Conservation (phyloP, 2,113 vertebrate species). For the Indri indri region DNA sequence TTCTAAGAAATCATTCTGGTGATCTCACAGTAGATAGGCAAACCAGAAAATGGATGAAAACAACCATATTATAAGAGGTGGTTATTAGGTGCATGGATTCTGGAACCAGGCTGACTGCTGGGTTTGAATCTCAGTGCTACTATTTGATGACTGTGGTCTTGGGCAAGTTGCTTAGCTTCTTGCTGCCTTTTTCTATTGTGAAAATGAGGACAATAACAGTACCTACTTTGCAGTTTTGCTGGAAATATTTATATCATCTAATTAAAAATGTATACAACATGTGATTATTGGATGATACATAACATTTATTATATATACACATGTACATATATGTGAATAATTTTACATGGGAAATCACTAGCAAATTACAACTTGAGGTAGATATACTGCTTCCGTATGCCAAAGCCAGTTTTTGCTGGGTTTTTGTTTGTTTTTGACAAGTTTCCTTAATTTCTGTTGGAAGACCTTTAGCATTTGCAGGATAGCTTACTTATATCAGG, state of each 20-base stretch:
- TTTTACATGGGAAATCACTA: neutral
- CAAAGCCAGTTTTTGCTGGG: neutral
- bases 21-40: neutral
- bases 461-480: slow-evolving; percentile 6
- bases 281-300: neutral
- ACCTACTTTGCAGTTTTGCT: neutral
- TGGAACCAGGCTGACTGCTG: neutral
- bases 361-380: neutral
- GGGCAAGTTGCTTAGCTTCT: neutral
- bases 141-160: neutral
- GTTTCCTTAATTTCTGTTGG: slow-evolving; percentile 23
- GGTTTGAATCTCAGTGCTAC: neutral
- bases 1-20: neutral
- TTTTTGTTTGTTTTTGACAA: neutral
- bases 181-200: neutral
- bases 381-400: neutral
- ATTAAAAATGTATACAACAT: neutral
- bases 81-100: neutral
- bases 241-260: neutral
- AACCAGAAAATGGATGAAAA: neutral
- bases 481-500: slow-evolving; percentile 5
- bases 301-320: neutral
- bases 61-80: neutral
- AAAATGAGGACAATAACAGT: neutral
- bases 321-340: neutral